A percentile compares a stretch with the other conserved stretches of the same genome.
phyloP scores from a whole-genome alignment of 2,888 invertebrate genomes.

The Campaea margaritaria region DNA sequence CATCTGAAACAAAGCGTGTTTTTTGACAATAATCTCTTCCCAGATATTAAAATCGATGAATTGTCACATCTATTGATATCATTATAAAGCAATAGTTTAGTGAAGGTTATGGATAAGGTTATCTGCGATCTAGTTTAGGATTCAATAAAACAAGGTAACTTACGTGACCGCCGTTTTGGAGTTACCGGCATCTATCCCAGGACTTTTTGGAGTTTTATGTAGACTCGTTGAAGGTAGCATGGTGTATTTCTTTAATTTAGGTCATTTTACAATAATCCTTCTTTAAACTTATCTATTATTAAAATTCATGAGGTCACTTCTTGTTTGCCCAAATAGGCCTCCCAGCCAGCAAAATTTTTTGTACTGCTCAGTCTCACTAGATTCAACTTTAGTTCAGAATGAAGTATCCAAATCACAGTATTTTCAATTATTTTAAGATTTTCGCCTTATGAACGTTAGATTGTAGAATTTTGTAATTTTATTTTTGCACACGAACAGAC shows the following conservation, averaged over 20 bases:
- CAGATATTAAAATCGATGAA: too few relatives aligned
- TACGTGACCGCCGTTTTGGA: constrained; percentile 76
- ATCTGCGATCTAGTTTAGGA: too few relatives aligned
- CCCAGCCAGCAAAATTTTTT: neutral
- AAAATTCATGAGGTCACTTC: constrained; percentile 35
- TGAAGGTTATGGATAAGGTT: neutral
- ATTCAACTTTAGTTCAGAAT: too few relatives aligned
- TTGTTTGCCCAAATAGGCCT: constrained; percentile 33
- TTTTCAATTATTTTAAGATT: too few relatives aligned
- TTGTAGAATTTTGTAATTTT: too few relatives aligned
- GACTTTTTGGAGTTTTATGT: constrained; percentile 66
- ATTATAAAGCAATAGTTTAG: neutral
- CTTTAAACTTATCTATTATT: too few relatives aligned
- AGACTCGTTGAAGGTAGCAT: constrained; percentile 63
- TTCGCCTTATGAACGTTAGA: too few relatives aligned
- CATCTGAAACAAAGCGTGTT: constrained; percentile 77
- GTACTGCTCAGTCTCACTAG: too few relatives aligned
- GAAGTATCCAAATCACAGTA: too few relatives aligned
- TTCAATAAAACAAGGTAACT: constrained; percentile 44
- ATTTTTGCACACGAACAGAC: too few relatives aligned
- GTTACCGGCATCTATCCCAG: constrained; percentile 58
- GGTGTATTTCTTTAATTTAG: constrained; percentile 14
- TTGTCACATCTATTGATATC: too few relatives aligned
- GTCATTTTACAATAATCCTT: too few relatives aligned
- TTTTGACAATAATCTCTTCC: neutral